Evolutionary conservation across 2,797 vertebrate species (phyloP).

Genomic region (Tragopan temminckii): DNA sequence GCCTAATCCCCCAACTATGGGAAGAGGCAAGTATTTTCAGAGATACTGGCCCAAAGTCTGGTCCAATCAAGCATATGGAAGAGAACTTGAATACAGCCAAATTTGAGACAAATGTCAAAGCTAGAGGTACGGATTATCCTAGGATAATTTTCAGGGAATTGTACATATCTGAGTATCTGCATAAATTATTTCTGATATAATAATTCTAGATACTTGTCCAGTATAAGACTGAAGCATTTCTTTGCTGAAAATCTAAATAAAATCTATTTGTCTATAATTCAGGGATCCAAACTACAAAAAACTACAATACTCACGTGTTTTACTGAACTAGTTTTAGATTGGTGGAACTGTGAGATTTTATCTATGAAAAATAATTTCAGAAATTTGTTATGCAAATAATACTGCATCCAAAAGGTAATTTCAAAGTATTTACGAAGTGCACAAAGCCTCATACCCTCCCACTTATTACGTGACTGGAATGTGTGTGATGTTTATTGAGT

Average conservation of each 20-base stretch:
- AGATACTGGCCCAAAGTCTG: not conserved
- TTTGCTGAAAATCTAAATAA: not conserved
- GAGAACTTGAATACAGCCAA: not conserved
- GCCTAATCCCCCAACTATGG: not conserved
- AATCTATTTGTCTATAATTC: not conserved
- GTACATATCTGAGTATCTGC: constrained; percentile 29
- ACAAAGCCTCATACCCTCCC: not conserved
- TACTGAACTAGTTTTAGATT: not conserved
- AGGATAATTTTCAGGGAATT: not conserved
- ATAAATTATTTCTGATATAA: not conserved
- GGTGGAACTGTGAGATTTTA: not conserved
- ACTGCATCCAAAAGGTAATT: constrained; percentile 5
- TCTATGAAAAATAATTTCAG: not conserved
- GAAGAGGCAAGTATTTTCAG: not conserved
- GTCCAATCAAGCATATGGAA: not conserved
- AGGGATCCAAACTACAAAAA: not conserved
- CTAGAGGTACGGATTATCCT: not conserved
- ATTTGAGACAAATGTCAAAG: not conserved
- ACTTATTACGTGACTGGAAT: not conserved
- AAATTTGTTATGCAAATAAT: not conserved
- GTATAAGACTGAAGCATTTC: accelerated
- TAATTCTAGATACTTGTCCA: not conserved
- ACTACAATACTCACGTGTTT: not conserved
- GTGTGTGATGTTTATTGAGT: not conserved
- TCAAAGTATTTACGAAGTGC: constrained; percentile 18